These are phyloP conservation scores for Harpagoxenus sublaevis DNA, from an alignment of 2,888 invertebrate species.

Conservation along the genomic window DNA sequence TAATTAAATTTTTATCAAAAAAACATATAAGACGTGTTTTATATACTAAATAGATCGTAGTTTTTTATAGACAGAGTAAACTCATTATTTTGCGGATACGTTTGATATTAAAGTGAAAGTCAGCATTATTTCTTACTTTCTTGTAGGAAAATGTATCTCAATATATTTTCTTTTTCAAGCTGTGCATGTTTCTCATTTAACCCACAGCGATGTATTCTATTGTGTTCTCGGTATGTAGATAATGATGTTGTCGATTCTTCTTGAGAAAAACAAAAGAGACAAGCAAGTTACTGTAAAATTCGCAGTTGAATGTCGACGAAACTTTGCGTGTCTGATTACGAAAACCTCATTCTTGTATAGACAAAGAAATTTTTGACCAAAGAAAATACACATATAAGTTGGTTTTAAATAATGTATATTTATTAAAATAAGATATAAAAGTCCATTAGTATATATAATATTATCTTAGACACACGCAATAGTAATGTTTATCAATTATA, in stretches of 20 bases:
- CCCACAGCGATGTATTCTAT: neutral
- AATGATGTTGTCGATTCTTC: conserved; percentile 21
- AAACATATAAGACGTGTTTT: neutral
- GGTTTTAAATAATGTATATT: conserved; percentile 3
- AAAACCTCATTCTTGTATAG: neutral
- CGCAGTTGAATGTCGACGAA: neutral
- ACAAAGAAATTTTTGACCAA: neutral
- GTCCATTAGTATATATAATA: neutral
- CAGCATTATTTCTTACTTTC: conserved; percentile 12
- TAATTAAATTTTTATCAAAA: neutral
- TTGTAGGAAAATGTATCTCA: neutral
- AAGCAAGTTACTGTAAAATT: conserved; percentile 16
- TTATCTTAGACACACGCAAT: neutral
- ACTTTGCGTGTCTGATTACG: neutral
- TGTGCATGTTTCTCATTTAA: conserved; percentile 13
- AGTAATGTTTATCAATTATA: neutral
- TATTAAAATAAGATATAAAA: neutral
- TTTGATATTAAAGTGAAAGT: conserved; percentile 3
- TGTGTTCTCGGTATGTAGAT: neutral
- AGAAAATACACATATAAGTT: neutral
- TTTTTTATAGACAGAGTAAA: neutral
- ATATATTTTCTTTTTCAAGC: neutral
- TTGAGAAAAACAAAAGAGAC: neutral
- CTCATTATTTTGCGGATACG: conserved; percentile 9
- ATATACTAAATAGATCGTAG: neutral